Evolutionary conservation across 2,113 vertebrate genomes (phyloP).

Genomic region (Aplodontia rufa): DNA sequence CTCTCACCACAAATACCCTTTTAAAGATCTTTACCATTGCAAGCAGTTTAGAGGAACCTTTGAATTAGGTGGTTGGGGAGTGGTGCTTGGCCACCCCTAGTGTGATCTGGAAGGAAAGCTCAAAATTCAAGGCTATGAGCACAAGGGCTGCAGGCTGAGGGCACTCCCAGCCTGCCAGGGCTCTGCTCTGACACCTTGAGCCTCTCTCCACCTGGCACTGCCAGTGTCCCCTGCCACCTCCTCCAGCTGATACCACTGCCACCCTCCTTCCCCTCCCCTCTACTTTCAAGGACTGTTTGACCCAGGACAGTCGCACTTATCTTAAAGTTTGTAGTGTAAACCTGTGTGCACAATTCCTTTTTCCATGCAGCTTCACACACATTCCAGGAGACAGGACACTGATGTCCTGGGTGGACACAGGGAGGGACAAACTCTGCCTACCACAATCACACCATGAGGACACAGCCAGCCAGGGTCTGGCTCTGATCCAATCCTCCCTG

Average conservation of each 20-base stretch:
- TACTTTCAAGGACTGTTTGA: neutral
- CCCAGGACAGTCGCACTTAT: neutral
- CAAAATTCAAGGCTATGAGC: neutral
- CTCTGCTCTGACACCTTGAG: too few relatives aligned
- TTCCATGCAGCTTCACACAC: neutral
- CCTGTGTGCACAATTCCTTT: neutral
- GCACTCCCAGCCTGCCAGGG: neutral
- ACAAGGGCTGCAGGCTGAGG: neutral
- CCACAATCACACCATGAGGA: neutral
- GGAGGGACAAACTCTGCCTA: neutral
- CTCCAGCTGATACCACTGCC: neutral
- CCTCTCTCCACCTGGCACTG: too few relatives aligned
- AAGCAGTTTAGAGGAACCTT: conserved; percentile 58
- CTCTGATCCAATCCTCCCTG: too few relatives aligned
- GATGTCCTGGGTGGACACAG: neutral
- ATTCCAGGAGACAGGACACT: neutral
- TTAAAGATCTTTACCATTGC: conserved; percentile 54
- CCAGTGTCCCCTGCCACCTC: neutral
- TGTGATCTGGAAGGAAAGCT: neutral
- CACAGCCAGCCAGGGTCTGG: neutral
- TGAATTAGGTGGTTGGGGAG: neutral
- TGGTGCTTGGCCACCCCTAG: neutral
- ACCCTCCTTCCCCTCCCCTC: neutral
- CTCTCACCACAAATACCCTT: conserved; percentile 59
- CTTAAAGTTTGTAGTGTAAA: neutral